Percentiles rank a stretch among this genome's conserved stretches.
These are phyloP conservation scores for Opisthograptis luteolata DNA, from an alignment of 2,888 invertebrate species.

Conservation along the genomic window DNA sequence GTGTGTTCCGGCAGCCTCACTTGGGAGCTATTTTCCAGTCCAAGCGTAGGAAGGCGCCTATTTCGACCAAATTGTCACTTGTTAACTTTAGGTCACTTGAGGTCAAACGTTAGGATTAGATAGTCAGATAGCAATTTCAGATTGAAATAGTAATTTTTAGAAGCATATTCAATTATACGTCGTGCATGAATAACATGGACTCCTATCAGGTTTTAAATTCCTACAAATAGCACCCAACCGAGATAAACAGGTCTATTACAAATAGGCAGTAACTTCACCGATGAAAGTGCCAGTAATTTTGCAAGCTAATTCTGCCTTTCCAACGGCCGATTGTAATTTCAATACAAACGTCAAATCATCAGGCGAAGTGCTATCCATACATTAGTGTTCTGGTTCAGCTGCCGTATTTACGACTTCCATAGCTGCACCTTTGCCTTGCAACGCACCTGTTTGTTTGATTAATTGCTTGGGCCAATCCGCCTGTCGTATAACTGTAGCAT, in stretches of 20 bases:
- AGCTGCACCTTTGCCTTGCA: constrained; percentile 64
- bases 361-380: constrained; percentile 47
- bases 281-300: constrained; percentile 32
- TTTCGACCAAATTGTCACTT: no score
- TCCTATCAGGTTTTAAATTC: not conserved
- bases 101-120: no score
- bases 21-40: no score
- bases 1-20: no score
- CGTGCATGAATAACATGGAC: not conserved
- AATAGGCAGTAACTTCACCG: constrained; percentile 7
- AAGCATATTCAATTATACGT: not conserved
- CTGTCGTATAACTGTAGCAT: constrained; percentile 68
- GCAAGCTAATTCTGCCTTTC: constrained; percentile 23
- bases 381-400: constrained; percentile 52
- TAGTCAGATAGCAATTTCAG: no score
- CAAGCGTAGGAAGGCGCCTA: no score
- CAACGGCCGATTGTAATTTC: constrained; percentile 28
- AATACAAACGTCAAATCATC: constrained; percentile 66
- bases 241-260: not conserved
- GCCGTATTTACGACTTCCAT: constrained; percentile 63
- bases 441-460: constrained; percentile 78
- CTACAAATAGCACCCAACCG: not conserved
- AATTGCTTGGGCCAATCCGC: constrained; percentile 63
- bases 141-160: no score
- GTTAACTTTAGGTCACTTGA: no score